Conservation (phyloP, 53 echinoderm and acorn worm genomes). For the Paracentrotus lividus region DNA sequence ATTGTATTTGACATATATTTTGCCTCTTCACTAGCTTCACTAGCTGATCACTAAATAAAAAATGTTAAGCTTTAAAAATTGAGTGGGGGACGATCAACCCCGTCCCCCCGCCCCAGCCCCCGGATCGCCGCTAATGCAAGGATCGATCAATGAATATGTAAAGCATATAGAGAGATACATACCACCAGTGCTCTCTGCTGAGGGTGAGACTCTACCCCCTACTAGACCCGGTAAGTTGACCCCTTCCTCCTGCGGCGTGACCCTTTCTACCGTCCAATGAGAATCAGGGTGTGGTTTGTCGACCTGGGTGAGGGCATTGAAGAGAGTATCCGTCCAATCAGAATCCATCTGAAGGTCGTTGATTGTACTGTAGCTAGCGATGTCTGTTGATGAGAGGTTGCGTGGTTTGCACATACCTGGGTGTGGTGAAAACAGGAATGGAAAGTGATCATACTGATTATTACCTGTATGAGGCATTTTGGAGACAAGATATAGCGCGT, state of each 20-base stretch:
- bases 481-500: too few species aligned
- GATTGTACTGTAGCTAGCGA: conserved; percentile 83
- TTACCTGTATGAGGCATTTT: too few species aligned
- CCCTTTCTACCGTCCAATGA: conserved; percentile 74
- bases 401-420: conserved; percentile 88
- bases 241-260: conserved; percentile 86
- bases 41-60: too few species aligned
- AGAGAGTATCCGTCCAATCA: conserved; percentile 75
- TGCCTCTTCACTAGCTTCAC: too few species aligned
- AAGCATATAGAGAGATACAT: background rate
- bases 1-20: too few species aligned
- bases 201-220: background rate
- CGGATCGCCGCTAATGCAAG: too few species aligned
- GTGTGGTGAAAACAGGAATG: too few species aligned
- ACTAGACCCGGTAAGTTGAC: conserved; percentile 69
- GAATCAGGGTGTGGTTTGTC: conserved; percentile 64
- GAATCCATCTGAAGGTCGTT: conserved; percentile 77
- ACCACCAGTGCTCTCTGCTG: background rate
- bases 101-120: too few species aligned
- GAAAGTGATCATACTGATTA: background rate
- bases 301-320: conserved; percentile 82
- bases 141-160: too few species aligned
- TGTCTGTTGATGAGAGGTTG: conserved; percentile 73
- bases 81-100: too few species aligned
- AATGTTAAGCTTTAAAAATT: too few species aligned